Evolutionary conservation across 2,113 vertebrate genomes (phyloP), one percentile per base, ranked within the genome.

Genomic region (Muntiacus reevesi): DNA sequence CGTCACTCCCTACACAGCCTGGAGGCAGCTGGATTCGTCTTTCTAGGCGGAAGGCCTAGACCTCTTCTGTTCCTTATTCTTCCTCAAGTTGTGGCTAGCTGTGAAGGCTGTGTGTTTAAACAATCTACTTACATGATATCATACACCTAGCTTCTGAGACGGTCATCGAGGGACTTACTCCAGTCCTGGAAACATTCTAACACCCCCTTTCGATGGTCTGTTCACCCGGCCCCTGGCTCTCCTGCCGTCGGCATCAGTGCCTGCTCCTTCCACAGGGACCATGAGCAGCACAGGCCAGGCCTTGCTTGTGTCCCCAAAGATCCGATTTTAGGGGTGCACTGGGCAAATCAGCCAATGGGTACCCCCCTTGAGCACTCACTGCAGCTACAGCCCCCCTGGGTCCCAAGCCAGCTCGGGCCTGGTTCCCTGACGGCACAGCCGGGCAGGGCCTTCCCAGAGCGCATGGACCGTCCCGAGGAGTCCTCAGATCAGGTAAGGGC

Each of bases 171-270:
- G 54, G 21, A 30, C 47, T 54, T 7, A 57, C 15, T 60, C 45
- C 54, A 11, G 54, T 6, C 55, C 57, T 47, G 45, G 79, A 57
- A n/a, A n/a, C 4, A 23, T 2, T 2, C 19, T 33, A 12, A 23
- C 0, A 0, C 5, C 19, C 67, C 15, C 54, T 43, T 12, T 4
- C 19, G 54, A 27, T 11, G 6, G 59, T 30, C 28, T 36, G 21
- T 64, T 71, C 7, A 52, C 5, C 8, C 1, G 25, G 3, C 10
- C 16, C 3, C 9, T 17, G 28, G 45, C 28, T 47, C 33, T 50
- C 6, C 59, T 5, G 5, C 27, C 0, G 0, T 15, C 4, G 5
- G 8, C 19, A 23, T 14, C 43, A 43, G 12, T 0, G 40, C 28
- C n/a, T 33, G 47, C 40, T 60, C 28, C 50, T 27, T 50, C 43